phyloP scores from a whole-genome alignment of 2,888 invertebrate genomes.

The Choristoneura rosaceana region DNA sequence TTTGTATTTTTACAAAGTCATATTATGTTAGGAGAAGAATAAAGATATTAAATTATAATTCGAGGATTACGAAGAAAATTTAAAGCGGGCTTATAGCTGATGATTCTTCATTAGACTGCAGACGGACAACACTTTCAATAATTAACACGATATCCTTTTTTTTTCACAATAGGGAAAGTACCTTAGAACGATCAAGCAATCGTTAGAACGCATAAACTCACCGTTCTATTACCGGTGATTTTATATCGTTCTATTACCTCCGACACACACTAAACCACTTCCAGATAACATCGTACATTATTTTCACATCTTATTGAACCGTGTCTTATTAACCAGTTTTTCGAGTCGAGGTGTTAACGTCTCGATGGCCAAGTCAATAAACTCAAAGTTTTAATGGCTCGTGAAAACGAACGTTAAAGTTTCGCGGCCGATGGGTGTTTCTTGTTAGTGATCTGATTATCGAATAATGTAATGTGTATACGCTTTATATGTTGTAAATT shows the following conservation, averaged over 20 bases:
- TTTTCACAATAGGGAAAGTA: not conserved
- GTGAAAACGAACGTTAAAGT: slow-evolving; percentile 49
- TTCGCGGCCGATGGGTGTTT: slow-evolving; percentile 40
- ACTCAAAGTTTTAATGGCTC: slow-evolving; percentile 61
- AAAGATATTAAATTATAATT: not conserved
- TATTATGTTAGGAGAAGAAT: not conserved
- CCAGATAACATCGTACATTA: slow-evolving; percentile 74
- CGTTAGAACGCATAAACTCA: slow-evolving; percentile 34
- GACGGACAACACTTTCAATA: not conserved
- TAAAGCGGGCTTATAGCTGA: not conserved
- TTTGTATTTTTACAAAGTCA: not conserved
- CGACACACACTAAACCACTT: slow-evolving; percentile 45
- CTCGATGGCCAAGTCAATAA: slow-evolving; percentile 67
- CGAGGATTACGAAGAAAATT: not conserved
- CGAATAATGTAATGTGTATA: slow-evolving; percentile 43
- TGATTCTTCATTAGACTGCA: not conserved
- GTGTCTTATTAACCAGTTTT: slow-evolving; percentile 70
- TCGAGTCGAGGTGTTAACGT: slow-evolving; percentile 68
- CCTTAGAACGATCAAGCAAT: slow-evolving; percentile 4
- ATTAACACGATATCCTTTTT: not conserved
- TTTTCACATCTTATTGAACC: slow-evolving; percentile 74
- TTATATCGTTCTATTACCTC: slow-evolving; percentile 33
- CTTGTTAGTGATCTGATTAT: slow-evolving; percentile 55
- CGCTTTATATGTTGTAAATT: slow-evolving; percentile 21
- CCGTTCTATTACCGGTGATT: slow-evolving; percentile 34